phyloP scores from a whole-genome alignment of 2,797 vertebrate genomes.

The Danio aesculapii region DNA sequence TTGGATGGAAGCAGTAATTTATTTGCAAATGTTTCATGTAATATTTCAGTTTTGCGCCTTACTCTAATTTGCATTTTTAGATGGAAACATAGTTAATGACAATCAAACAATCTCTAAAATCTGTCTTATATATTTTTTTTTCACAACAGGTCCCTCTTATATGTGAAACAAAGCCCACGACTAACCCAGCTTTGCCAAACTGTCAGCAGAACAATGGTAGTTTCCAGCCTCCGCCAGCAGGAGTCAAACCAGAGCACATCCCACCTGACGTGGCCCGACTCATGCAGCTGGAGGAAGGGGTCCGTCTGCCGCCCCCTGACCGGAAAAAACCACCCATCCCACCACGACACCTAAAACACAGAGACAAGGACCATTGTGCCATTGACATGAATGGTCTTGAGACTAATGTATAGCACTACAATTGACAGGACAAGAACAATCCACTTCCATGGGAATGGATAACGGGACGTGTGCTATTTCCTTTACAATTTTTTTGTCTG shows the following conservation, averaged over 20 bases:
- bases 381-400: constrained; percentile 96
- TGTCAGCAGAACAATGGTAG: constrained; percentile 92
- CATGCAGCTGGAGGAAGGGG: constrained; percentile 88
- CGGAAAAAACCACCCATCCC: constrained; percentile 78
- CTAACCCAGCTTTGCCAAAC: constrained; percentile 84
- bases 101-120: not conserved
- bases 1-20: too few species aligned
- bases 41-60: too few species aligned
- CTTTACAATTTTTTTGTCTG: not conserved
- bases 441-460: not conserved
- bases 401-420: constrained; percentile 83
- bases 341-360: constrained; percentile 77
- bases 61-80: too few species aligned
- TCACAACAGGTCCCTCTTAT: constrained; percentile 80
- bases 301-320: constrained; percentile 68
- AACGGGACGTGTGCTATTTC: not conserved
- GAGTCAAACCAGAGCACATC: constrained; percentile 68
- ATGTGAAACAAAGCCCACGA: constrained; percentile 87
- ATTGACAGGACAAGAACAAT: not conserved
- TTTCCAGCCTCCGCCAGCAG: constrained; percentile 77
- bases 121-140: not conserved
- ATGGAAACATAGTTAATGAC: too few species aligned
- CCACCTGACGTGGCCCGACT: constrained; percentile 85
- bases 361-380: constrained; percentile 86
- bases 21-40: too few species aligned